Percentiles rank a stretch among this genome's conserved stretches.
These are phyloP conservation scores for Ctenopoma kingsleyae DNA, from an alignment of 2,797 vertebrate genomes.

Conservation along the genomic window DNA sequence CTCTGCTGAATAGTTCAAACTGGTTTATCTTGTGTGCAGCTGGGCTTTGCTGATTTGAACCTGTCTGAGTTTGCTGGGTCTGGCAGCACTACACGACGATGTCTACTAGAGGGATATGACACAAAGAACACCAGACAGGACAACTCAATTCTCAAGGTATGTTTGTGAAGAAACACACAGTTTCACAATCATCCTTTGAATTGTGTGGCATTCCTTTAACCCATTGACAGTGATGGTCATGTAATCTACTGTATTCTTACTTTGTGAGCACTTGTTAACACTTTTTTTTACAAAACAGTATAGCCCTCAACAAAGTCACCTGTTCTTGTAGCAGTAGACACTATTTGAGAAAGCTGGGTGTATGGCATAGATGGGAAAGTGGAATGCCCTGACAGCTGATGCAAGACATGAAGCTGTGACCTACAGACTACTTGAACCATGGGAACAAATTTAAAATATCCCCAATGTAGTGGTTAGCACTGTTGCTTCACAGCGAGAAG, in stretches of 20 bases:
- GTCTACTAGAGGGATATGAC: constrained; percentile 97
- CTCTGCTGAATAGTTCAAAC: neutral
- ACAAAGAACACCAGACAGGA: constrained; percentile 97
- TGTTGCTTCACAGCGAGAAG: too few relatives aligned
- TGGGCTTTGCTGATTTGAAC: constrained; percentile 98
- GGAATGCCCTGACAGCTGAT: neutral
- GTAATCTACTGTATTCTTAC: neutral
- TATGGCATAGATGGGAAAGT: constrained; percentile 19
- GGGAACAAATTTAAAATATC: constrained; percentile 26
- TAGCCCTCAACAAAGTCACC: neutral
- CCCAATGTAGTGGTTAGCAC: too few relatives aligned
- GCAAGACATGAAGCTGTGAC: constrained; percentile 44
- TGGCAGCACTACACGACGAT: constrained; percentile 92
- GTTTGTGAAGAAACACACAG: neutral
- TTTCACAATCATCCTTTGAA: neutral
- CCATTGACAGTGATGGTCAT: neutral
- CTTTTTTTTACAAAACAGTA: neutral
- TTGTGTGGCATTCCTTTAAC: neutral
- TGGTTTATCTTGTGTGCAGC: constrained; percentile 75
- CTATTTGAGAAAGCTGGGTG: constrained; percentile 6
- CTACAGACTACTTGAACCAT: neutral
- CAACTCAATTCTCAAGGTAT: constrained; percentile 98
- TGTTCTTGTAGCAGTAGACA: constrained; percentile 3
- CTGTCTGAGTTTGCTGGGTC: constrained; percentile 97
- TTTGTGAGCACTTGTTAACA: neutral